Percentiles rank a stretch among this genome's conserved stretches.
Evolutionary conservation across 2,797 vertebrate genomes (phyloP).

Genomic region (Eremophila alpestris): DNA sequence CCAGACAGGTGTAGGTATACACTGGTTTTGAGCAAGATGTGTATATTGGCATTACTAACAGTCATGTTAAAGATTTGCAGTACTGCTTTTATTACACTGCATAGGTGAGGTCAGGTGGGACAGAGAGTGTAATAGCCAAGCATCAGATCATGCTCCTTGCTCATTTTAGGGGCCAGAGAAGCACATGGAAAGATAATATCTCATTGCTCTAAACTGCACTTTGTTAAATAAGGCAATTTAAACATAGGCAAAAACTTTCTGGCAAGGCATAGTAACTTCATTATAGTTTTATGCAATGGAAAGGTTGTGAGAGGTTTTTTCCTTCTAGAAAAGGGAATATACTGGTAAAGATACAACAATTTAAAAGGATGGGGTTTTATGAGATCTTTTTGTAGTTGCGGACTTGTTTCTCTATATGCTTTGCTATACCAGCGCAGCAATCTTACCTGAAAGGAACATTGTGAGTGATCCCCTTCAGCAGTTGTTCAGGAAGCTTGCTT

Average conservation of each 20-base stretch:
- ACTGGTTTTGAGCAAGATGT: neutral
- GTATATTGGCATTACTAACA: rapidly evolving
- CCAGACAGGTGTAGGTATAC: neutral
- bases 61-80: neutral
- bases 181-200: neutral
- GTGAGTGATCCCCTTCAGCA: neutral
- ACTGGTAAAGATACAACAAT: neutral
- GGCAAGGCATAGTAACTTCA: neutral
- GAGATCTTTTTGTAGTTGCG: neutral
- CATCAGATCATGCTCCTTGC: neutral
- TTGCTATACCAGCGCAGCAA: neutral
- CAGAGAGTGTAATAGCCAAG: neutral
- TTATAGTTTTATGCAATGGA: neutral
- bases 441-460: neutral
- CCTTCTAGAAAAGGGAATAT: neutral
- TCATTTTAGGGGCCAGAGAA: neutral
- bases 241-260: neutral
- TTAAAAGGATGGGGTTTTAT: too few species aligned
- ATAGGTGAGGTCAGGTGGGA: neutral
- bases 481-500: neutral
- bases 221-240: neutral
- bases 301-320: neutral
- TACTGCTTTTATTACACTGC: neutral
- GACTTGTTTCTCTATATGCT: neutral
- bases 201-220: neutral